Conservation (phyloP, 2,888 invertebrate genomes). For the Empis stercorea region DNA sequence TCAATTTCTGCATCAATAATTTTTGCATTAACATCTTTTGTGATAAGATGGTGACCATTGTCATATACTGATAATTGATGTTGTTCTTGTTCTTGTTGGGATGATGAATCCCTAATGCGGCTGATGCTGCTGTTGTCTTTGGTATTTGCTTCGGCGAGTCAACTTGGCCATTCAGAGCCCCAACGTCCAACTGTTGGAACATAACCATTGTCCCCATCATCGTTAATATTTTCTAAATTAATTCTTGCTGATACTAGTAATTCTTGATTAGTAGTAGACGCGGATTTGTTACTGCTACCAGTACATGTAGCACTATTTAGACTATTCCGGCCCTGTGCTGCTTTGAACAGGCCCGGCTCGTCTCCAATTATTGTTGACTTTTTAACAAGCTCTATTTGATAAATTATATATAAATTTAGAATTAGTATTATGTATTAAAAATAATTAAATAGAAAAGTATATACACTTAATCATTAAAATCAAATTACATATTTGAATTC, state of each 20-base stretch:
- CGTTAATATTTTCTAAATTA: conserved; percentile 31
- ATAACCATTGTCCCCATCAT: conserved; percentile 45
- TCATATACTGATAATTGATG: not conserved
- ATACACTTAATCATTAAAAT: not conserved
- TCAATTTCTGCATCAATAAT: not conserved
- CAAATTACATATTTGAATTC: no score
- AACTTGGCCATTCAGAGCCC: conserved; percentile 95
- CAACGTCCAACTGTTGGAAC: conserved; percentile 78
- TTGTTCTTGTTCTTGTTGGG: conserved; percentile 9
- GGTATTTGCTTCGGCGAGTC: conserved; percentile 64
- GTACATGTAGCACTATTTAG: conserved; percentile 33
- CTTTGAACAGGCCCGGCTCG: conserved; percentile 49
- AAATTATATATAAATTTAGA: conserved; percentile 8
- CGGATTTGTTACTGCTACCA: conserved; percentile 19
- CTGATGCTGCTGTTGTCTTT: conserved; percentile 31
- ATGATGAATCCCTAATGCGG: conserved; percentile 34
- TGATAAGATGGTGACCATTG: not conserved
- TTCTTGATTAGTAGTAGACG: conserved; percentile 20
- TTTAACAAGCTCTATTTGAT: conserved; percentile 61
- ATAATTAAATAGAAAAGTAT: not conserved
- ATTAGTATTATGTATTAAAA: not conserved
- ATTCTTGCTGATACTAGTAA: conserved; percentile 29
- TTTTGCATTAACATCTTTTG: no score
- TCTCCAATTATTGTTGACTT: conserved; percentile 47
- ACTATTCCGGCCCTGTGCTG: conserved; percentile 42